Evolutionary conservation across 2,888 invertebrate genomes (phyloP).

Genomic region (Chaetogeoica ovagalla): DNA sequence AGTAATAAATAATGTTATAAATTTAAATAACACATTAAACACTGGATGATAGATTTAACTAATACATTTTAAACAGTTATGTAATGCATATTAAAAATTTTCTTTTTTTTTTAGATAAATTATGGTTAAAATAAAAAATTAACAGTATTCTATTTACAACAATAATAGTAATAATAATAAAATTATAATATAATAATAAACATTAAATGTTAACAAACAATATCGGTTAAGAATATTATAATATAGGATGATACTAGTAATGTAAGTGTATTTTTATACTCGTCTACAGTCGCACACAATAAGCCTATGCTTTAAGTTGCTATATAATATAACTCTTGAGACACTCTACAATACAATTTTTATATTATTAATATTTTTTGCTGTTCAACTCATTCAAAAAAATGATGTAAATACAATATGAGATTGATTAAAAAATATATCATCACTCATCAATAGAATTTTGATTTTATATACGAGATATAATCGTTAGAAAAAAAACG

Average conservation of each 20-base stretch:
- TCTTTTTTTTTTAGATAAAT: constrained; percentile 8
- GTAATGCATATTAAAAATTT: constrained; percentile 19
- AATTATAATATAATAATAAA: too few species aligned
- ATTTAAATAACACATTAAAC: constrained; percentile 42
- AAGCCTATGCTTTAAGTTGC: constrained; percentile 22
- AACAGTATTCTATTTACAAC: constrained; percentile 47
- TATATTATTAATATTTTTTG: constrained; percentile 21
- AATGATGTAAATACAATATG: not conserved
- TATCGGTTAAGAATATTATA: constrained; percentile 10
- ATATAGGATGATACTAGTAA: constrained; percentile 15
- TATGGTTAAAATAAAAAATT: constrained; percentile 19
- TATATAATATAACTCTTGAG: constrained; percentile 22
- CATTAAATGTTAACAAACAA: too few species aligned
- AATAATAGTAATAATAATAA: constrained; percentile 1
- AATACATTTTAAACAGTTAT: constrained; percentile 17
- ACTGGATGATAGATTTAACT: not conserved
- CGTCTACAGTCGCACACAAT: constrained; percentile 26
- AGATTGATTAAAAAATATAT: constrained; percentile 4
- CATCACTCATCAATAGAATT: not conserved
- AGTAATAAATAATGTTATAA: constrained; percentile 37
- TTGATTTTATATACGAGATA: not conserved
- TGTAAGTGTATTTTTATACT: constrained; percentile 10
- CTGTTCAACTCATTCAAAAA: constrained; percentile 14
- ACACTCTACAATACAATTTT: constrained; percentile 25
- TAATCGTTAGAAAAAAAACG: not conserved